Percentiles rank a stretch among this genome's conserved stretches.
phyloP scores from a whole-genome alignment of 2,113 vertebrate genomes.

The Ceratotherium simum region DNA sequence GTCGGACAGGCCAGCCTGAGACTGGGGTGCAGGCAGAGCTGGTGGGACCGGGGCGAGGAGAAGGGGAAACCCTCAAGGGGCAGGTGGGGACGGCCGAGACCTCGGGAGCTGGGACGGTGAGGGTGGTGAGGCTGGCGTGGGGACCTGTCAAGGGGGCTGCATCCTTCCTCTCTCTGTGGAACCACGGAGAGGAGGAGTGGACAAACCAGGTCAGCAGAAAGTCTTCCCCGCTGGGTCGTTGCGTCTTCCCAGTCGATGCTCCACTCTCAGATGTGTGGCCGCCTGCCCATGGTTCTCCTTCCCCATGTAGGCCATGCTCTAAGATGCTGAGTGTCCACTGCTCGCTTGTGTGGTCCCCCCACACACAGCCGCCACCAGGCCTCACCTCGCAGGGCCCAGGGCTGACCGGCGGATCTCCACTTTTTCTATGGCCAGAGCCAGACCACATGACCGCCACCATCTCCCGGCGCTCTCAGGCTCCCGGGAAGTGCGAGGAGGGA shows the following conservation, averaged over 20 bases:
- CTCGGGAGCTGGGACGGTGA: no score
- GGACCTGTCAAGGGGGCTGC: no score
- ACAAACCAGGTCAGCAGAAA: not conserved
- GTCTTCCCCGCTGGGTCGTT: no score
- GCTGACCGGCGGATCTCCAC: conserved; percentile 15
- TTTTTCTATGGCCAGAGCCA: conserved; percentile 66
- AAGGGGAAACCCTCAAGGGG: no score
- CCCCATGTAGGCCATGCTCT: no score
- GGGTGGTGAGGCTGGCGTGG: no score
- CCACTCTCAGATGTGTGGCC: no score
- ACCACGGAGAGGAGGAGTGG: not conserved
- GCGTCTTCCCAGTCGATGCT: no score
- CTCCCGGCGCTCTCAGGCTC: not conserved
- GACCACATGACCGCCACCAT: conserved; percentile 41
- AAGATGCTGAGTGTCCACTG: no score
- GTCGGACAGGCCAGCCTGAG: not conserved
- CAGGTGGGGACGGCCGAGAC: not conserved
- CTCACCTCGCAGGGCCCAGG: not conserved
- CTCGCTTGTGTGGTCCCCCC: no score
- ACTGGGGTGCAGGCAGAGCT: not conserved
- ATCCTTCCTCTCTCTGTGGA: no score
- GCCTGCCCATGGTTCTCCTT: no score
- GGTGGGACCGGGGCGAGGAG: not conserved
- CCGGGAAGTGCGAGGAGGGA: accelerated
- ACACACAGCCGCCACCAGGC: not conserved